These are phyloP conservation scores for Oncorhynchus keta DNA, from an alignment of 2,113 vertebrate genomes.

Conservation along the genomic window DNA sequence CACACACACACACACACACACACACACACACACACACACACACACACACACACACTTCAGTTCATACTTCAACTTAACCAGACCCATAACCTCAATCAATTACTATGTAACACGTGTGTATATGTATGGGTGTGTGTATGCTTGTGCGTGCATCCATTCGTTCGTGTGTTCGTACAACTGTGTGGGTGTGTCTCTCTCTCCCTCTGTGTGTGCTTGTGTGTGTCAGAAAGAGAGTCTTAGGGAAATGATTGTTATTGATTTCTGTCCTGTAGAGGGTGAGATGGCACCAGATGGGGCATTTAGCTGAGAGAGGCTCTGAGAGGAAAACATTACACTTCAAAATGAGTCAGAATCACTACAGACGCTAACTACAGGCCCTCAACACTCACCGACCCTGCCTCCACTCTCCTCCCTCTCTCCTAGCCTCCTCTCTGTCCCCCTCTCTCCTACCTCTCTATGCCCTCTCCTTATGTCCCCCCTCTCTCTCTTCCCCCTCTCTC, in stretches of 20 bases:
- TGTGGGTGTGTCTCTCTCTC: constrained; percentile 33
- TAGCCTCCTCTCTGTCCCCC: too few relatives aligned
- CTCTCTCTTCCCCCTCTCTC: too few relatives aligned
- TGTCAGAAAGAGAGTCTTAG: constrained; percentile 28
- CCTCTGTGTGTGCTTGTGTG: constrained; percentile 41
- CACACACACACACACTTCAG: not conserved
- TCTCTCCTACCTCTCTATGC: too few relatives aligned
- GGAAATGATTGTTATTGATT: constrained; percentile 99
- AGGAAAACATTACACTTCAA: constrained; percentile 41
- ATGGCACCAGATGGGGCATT: constrained; percentile 97
- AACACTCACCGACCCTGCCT: too few relatives aligned
- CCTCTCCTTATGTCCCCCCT: too few relatives aligned
- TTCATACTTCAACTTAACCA: constrained; percentile 59
- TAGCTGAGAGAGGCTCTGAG: constrained; percentile 84
- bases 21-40: constrained; percentile 6
- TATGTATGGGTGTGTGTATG: not conserved
- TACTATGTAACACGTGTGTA: not conserved
- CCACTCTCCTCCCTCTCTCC: too few relatives aligned
- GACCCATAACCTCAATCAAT: constrained; percentile 39
- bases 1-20: constrained; percentile 21
- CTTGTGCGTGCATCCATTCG: constrained; percentile 7
- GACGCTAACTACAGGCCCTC: too few relatives aligned
- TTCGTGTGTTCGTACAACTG: constrained; percentile 31
- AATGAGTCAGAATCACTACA: too few relatives aligned
- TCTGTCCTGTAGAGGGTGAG: constrained; percentile 92